Evolutionary conservation across 1,140 invertebrate species (phyloP).

Genomic region (Rhysida immarginata): DNA sequence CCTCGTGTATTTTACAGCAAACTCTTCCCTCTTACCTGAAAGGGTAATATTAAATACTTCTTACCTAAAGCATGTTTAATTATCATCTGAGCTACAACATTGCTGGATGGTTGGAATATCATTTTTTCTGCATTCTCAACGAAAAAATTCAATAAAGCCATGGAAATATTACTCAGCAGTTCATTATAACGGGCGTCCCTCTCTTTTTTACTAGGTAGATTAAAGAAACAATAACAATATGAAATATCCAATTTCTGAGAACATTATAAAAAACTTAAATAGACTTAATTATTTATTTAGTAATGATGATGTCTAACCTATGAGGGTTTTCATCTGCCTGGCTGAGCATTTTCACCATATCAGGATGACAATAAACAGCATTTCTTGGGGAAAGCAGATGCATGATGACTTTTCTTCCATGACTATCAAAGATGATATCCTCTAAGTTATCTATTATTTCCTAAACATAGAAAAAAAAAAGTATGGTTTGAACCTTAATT

Average conservation of each 20-base stretch:
- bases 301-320: conserved; percentile 20
- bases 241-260: background rate
- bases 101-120: too few species aligned
- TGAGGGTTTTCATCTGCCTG: conserved; percentile 44
- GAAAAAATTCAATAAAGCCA: background rate
- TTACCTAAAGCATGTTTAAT: too few species aligned
- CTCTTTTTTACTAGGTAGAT: background rate
- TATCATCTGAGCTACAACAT: too few species aligned
- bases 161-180: background rate
- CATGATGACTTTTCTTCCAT: conserved; percentile 43
- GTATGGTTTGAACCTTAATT: background rate
- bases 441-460: conserved; percentile 55
- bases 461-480: conserved; percentile 37
- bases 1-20: too few species aligned
- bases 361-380: conserved; percentile 53
- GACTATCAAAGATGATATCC: conserved; percentile 50
- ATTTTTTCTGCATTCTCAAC: too few species aligned
- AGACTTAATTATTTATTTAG: background rate
- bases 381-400: conserved; percentile 71
- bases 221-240: background rate
- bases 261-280: too few species aligned
- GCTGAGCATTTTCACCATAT: conserved; percentile 48
- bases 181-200: background rate
- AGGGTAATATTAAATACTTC: too few species aligned
- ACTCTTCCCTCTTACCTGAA: too few species aligned